phyloP scores from a whole-genome alignment of 2,888 invertebrate species.

The Macropis europaea region DNA sequence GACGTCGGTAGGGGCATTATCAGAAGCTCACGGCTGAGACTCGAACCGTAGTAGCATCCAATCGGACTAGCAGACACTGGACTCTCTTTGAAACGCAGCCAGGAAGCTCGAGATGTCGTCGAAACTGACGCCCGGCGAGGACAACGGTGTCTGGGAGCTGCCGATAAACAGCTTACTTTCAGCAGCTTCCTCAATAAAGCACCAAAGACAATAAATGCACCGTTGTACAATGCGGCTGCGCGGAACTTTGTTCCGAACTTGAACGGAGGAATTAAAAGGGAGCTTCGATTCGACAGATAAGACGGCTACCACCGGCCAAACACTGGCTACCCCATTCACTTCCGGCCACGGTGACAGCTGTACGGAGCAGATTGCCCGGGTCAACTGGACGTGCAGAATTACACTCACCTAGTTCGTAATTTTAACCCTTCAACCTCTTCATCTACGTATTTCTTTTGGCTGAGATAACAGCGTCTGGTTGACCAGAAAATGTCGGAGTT shows the following conservation, averaged over 20 bases:
- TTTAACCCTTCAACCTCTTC: too few relatives aligned
- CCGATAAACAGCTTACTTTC: slow-evolving; percentile 78
- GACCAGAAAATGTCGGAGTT: too few relatives aligned
- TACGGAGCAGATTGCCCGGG: slow-evolving; percentile 49
- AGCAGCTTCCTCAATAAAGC: slow-evolving; percentile 64
- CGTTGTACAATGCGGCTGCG: slow-evolving; percentile 31
- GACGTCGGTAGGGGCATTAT: slow-evolving; percentile 28
- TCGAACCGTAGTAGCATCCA: background rate
- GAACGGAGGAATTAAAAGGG: slow-evolving; percentile 40
- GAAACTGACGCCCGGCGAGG: slow-evolving; percentile 36
- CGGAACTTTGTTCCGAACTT: slow-evolving; percentile 37
- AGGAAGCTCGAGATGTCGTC: slow-evolving; percentile 17
- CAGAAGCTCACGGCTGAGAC: background rate
- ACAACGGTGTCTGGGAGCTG: slow-evolving; percentile 54
- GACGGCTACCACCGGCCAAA: slow-evolving; percentile 19
- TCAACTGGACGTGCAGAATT: slow-evolving; percentile 40
- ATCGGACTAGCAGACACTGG: slow-evolving; percentile 3
- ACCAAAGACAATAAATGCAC: slow-evolving; percentile 67
- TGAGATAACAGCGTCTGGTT: too few relatives aligned
- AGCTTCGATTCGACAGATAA: slow-evolving; percentile 37
- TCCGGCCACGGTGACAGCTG: slow-evolving; percentile 47
- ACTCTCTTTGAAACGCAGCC: slow-evolving; percentile 21
- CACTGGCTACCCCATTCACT: slow-evolving; percentile 25
- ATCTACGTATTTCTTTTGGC: too few relatives aligned
- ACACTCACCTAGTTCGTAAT: too few relatives aligned